Base-by-base conservation (phyloP, 2,113 vertebrate species). In the Grammomys surdaster region DNA sequence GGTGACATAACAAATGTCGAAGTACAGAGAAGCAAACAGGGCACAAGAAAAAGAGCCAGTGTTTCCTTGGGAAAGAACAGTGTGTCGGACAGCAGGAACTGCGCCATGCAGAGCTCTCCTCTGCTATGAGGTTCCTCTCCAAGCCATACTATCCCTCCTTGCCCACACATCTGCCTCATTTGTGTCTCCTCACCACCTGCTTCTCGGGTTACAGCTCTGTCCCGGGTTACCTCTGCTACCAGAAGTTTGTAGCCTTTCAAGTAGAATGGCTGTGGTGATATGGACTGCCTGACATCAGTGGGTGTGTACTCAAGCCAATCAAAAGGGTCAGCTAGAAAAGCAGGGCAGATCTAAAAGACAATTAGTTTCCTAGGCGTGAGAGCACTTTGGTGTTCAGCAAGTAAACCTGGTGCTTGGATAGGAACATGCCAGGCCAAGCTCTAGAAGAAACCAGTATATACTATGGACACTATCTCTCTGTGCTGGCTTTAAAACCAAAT, bases 111-210 rank as follows among this genome's bases (percentile, higher is more conserved):
- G 14, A 56, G 58, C 80, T 43, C 70, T 43, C 1, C 67, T 46
- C 84, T 80, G 84, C 67, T 60, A 60, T 4, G 60, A 89, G 40
- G 24, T 51, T 93, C 73, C 58, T 26, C 56, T 56, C 76, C 14
- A 13, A 80, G 73, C 84, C 89, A 82, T 54, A 2, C 75, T 36
- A 60, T 40, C 75, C 93, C 28, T 4, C 40, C 70, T 92, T 78
- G 78, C 93, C 96, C 93, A 95, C 94, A 96, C 87, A 78, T 95
- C 91, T 67, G 94, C 82, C 95, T 84, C 82, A 33, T 56, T 54
- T 40, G 48, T 73, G 48, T 88, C 84, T 43, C 77, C 65, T 77
- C 46, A 36, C 76, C 58, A 24, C 63, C 63, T 16, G 67, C 36
- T 88, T 88, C 95, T 97, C 96, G 26, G 90, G 72, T 95, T 96